Percentiles rank a stretch among this genome's conserved stretches.
Conservation (phyloP, 1,140 invertebrate species). For the Sitobion miscanthi region DNA sequence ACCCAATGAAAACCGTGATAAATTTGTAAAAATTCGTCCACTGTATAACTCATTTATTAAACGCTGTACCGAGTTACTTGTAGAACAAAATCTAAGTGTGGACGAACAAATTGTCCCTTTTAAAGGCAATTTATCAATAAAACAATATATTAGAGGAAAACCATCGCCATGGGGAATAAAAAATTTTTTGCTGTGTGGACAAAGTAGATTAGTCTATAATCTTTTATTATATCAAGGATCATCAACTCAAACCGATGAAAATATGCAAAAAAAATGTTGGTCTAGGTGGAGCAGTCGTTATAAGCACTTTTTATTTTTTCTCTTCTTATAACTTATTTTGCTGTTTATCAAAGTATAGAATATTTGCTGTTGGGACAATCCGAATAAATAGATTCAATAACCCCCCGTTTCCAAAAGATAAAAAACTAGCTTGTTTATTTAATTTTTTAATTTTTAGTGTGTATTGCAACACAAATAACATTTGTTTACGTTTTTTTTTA, state of each 20-base stretch:
- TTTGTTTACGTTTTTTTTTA: too few relatives aligned
- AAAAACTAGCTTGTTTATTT: slow-evolving; percentile 51
- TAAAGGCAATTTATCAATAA: slow-evolving; percentile 59
- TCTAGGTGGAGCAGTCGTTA: background rate
- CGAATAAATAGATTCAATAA: slow-evolving; percentile 56
- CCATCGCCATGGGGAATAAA: slow-evolving; percentile 28
- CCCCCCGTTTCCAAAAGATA: slow-evolving; percentile 55
- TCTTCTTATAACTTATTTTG: slow-evolving; percentile 54
- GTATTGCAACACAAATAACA: too few relatives aligned
- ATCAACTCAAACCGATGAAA: slow-evolving; percentile 57
- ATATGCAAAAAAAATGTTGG: slow-evolving; percentile 52
- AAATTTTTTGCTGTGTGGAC: slow-evolving; percentile 60
- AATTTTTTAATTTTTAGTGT: too few relatives aligned
- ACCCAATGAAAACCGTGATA: slow-evolving; percentile 21
- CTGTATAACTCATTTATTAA: slow-evolving; percentile 55
- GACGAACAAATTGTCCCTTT: slow-evolving; percentile 62
- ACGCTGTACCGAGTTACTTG: slow-evolving; percentile 25
- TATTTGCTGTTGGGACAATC: slow-evolving; percentile 57
- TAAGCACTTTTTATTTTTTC: slow-evolving; percentile 58
- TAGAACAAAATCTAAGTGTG: slow-evolving; percentile 59
- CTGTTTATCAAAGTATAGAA: slow-evolving; percentile 17
- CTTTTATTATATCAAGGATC: slow-evolving; percentile 58
- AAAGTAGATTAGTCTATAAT: slow-evolving; percentile 60
- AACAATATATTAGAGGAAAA: slow-evolving; percentile 55
- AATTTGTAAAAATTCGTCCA: slow-evolving; percentile 58